Conservation (phyloP, 2,888 invertebrate species). For the Lycophotia porphyrea region DNA sequence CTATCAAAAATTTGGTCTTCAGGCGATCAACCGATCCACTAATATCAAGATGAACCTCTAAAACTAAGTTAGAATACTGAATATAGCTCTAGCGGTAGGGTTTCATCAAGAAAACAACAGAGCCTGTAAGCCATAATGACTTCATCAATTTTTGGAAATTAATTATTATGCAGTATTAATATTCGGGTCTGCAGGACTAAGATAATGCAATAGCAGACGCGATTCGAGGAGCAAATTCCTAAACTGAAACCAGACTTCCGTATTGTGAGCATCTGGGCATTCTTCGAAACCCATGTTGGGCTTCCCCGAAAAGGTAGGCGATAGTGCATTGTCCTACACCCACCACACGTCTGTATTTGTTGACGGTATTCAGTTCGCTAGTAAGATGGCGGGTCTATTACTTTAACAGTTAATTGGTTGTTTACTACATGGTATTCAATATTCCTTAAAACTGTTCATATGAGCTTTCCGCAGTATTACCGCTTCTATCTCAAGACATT, state of each 20-base stretch:
- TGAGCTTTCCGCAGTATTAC: background rate
- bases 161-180: background rate
- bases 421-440: background rate
- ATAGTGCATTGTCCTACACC: conserved; percentile 50
- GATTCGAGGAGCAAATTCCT: background rate
- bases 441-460: background rate
- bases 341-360: conserved; percentile 34
- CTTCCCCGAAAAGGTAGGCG: conserved; percentile 42
- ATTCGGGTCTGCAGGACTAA: background rate
- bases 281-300: background rate
- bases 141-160: background rate
- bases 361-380: background rate
- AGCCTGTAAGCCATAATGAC: background rate
- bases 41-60: background rate
- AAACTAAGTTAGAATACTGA: background rate
- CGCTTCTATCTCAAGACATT: background rate
- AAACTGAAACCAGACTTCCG: background rate
- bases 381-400: background rate
- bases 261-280: background rate
- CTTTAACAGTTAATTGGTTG: background rate
- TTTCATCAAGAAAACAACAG: background rate
- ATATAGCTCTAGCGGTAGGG: background rate
- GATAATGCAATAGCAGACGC: background rate
- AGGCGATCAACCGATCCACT: background rate
- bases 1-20: background rate